Conservation (phyloP, 2,113 vertebrate species). For the Lampris megalopsis region DNA sequence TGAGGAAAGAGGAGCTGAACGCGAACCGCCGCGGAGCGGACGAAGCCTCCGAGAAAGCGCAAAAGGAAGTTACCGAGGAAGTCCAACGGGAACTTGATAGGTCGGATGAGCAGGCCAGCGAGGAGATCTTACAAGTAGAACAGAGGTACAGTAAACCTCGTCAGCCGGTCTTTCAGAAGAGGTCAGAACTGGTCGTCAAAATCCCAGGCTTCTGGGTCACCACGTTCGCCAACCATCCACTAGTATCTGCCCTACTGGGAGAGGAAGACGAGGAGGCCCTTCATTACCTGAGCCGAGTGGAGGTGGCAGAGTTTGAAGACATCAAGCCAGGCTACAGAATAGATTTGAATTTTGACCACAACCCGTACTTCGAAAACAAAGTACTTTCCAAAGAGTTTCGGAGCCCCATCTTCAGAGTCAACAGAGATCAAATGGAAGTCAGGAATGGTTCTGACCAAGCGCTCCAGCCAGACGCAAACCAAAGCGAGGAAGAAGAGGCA, state of each 20-base stretch:
- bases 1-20: too few species aligned
- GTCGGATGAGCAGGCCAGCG: constrained; percentile 96
- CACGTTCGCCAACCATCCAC: constrained; percentile 95
- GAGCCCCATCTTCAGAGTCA: constrained; percentile 87
- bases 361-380: constrained; percentile 96
- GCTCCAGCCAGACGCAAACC: constrained; percentile 91
- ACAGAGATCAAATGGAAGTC: constrained; percentile 86
- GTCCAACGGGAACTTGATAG: constrained; percentile 98
- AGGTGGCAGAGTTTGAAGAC: too few species aligned
- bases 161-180: constrained; percentile 96
- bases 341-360: constrained; percentile 98
- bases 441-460: constrained; percentile 92
- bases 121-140: constrained; percentile 97
- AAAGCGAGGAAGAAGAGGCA: constrained; percentile 93
- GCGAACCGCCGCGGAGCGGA: too few species aligned
- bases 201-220: constrained; percentile 96
- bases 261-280: constrained; percentile 93
- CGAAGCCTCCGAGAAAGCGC: constrained; percentile 86
- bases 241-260: constrained; percentile 92
- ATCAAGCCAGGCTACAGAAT: constrained; percentile 81
- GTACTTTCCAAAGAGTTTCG: constrained; percentile 96
- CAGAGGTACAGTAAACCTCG: constrained; percentile 97
- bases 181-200: constrained; percentile 96
- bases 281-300: constrained; percentile 78
- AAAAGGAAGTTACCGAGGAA: constrained; percentile 96